A percentile compares a stretch with the other conserved stretches of the same genome.
These are phyloP conservation scores for Solea senegalensis DNA, from an alignment of 2,113 vertebrate genomes.

Conservation along the genomic window DNA sequence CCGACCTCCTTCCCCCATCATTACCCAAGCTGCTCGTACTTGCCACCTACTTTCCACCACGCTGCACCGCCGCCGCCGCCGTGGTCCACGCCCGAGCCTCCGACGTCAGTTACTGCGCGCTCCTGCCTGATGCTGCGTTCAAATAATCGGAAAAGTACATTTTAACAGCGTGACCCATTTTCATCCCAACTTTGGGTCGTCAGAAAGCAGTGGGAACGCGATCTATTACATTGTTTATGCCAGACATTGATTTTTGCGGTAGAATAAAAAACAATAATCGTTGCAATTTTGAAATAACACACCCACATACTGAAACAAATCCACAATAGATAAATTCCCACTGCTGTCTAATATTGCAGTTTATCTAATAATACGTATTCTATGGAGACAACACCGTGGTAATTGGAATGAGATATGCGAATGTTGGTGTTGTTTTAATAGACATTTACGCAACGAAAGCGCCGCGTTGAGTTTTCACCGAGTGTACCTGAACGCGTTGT, in stretches of 20 bases:
- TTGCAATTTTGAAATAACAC: too few species aligned
- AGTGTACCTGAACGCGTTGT: conserved; percentile 28
- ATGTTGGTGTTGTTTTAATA: accelerated
- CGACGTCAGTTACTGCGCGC: conserved; percentile 69
- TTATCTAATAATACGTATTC: too few species aligned
- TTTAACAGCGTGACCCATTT: accelerated
- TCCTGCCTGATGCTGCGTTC: conserved; percentile 47
- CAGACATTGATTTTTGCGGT: too few species aligned
- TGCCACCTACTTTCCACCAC: conserved; percentile 70
- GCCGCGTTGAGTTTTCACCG: accelerated
- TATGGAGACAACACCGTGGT: too few species aligned
- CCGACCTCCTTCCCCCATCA: conserved; percentile 66
- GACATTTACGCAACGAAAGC: background rate
- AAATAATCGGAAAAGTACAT: accelerated
- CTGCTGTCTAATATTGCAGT: too few species aligned
- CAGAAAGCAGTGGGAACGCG: too few species aligned
- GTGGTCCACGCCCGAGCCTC: conserved; percentile 73
- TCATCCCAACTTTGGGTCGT: background rate
- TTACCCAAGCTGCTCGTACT: conserved; percentile 47
- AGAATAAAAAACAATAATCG: too few species aligned
- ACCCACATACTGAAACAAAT: too few species aligned
- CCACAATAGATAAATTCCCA: too few species aligned
- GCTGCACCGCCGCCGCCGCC: conserved; percentile 48
- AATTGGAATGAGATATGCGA: background rate
- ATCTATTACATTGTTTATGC: too few species aligned